Evolutionary conservation across 2,797 vertebrate species (phyloP).

Genomic region (Myiotriccus ornatus): DNA sequence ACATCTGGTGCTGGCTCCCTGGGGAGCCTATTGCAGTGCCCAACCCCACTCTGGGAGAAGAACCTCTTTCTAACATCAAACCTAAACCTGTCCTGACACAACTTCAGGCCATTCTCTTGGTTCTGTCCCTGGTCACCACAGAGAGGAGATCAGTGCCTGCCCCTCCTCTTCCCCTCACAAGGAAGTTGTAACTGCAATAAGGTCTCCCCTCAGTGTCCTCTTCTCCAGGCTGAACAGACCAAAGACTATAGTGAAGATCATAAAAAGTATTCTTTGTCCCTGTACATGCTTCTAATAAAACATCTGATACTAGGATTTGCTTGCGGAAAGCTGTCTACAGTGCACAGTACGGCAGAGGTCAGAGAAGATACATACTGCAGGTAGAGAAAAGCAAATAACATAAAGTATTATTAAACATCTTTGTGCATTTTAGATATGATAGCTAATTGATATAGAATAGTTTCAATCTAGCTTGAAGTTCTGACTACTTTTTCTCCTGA

Average conservation of each 20-base stretch:
- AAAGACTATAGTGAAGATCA: not conserved
- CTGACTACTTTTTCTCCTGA: not conserved
- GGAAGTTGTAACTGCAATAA: not conserved
- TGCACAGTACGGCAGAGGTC: not conserved
- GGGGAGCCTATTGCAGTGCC: not conserved
- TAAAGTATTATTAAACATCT: not conserved
- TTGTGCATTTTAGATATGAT: not conserved
- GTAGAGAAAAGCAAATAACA: not conserved
- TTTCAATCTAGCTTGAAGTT: not conserved
- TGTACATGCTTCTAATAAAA: not conserved
- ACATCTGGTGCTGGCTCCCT: not conserved
- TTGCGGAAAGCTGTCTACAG: not conserved
- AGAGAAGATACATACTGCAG: not conserved
- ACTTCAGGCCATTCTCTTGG: not conserved
- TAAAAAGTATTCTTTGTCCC: not conserved
- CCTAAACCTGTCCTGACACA: not conserved
- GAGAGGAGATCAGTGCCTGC: not conserved
- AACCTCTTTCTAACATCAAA: not conserved
- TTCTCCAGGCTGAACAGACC: not conserved
- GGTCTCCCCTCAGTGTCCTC: not conserved
- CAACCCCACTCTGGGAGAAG: not conserved
- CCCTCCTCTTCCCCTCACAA: not conserved
- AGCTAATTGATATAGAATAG: not conserved
- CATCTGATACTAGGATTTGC: not conserved
- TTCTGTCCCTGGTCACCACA: not conserved